phyloP scores from a whole-genome alignment of 2,888 invertebrate species.

The Zhuqinia jingwanae region DNA sequence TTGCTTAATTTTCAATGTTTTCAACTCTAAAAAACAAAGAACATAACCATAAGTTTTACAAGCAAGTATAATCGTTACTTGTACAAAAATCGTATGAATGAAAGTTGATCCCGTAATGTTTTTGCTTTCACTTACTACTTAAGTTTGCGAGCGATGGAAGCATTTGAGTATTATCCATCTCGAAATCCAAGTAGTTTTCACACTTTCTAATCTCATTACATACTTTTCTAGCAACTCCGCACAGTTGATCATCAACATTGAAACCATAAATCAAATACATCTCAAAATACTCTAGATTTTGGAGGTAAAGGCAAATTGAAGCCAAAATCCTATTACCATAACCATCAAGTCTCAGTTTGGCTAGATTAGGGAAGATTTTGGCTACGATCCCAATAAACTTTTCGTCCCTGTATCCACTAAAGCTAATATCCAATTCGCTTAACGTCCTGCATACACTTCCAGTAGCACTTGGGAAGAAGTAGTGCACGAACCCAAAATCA shows the following conservation, averaged over 20 bases:
- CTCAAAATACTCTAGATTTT: conserved; percentile 69
- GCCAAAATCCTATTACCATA: conserved; percentile 74
- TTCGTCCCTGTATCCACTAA: conserved; percentile 75
- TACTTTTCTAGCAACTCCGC: conserved; percentile 70
- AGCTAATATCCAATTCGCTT: conserved; percentile 72
- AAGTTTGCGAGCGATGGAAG: conserved; percentile 69
- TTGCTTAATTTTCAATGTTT: conserved; percentile 66
- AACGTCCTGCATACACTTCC: conserved; percentile 49
- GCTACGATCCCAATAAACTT: conserved; percentile 71
- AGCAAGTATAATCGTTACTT: not conserved
- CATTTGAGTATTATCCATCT: conserved; percentile 52
- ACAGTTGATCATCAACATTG: conserved; percentile 74
- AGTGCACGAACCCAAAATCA: conserved; percentile 73
- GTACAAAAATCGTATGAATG: too few relatives aligned
- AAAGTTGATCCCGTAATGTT: too few relatives aligned
- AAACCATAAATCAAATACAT: conserved; percentile 75
- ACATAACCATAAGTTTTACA: conserved; percentile 8
- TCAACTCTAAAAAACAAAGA: conserved; percentile 51
- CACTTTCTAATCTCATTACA: conserved; percentile 63
- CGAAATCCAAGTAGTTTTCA: conserved; percentile 45
- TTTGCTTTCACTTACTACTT: conserved; percentile 63
- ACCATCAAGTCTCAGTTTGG: conserved; percentile 70
- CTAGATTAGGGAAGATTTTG: conserved; percentile 69
- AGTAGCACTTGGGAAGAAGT: conserved; percentile 66
- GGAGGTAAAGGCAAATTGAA: conserved; percentile 71